Percentiles rank a stretch among this genome's conserved stretches.
These are phyloP conservation scores for Proteles cristata DNA, from an alignment of 2,113 vertebrate genomes.

Conservation along the genomic window DNA sequence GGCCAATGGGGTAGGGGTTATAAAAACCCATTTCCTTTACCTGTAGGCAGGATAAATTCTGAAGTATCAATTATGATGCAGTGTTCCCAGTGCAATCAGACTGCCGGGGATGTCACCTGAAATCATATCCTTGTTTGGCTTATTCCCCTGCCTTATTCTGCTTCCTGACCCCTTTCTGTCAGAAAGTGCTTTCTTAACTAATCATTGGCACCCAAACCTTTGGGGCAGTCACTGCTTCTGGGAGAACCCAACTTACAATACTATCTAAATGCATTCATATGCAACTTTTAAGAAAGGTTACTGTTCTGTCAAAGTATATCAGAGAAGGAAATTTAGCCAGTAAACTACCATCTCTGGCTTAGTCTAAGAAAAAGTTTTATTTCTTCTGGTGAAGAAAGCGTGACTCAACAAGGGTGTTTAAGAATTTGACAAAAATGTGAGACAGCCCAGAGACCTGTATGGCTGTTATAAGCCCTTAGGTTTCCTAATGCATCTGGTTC, in stretches of 20 bases:
- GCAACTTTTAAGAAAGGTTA: background rate
- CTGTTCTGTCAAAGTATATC: background rate
- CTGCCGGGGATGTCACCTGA: background rate
- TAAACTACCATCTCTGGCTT: slow-evolving; percentile 2
- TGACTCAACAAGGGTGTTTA: background rate
- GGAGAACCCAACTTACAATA: background rate
- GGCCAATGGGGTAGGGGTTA: background rate
- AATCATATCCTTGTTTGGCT: background rate
- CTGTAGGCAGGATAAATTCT: background rate
- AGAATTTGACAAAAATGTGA: slow-evolving; percentile 12
- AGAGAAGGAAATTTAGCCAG: background rate
- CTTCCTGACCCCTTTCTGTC: background rate
- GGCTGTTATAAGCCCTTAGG: background rate
- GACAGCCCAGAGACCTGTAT: background rate
- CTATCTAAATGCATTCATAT: background rate
- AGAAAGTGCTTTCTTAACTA: background rate
- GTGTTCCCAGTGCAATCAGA: background rate
- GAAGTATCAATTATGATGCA: background rate
- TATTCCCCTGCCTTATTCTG: background rate
- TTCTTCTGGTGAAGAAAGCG: background rate
- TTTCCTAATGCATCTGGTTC: background rate
- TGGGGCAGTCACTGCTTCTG: background rate
- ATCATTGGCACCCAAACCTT: background rate
- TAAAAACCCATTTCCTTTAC: background rate
- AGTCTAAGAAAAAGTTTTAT: slow-evolving; percentile 3